A percentile compares a stretch with the other conserved stretches of the same genome.
Evolutionary conservation across 2,113 vertebrate genomes (phyloP).

Genomic region (Notiomystis cincta): DNA sequence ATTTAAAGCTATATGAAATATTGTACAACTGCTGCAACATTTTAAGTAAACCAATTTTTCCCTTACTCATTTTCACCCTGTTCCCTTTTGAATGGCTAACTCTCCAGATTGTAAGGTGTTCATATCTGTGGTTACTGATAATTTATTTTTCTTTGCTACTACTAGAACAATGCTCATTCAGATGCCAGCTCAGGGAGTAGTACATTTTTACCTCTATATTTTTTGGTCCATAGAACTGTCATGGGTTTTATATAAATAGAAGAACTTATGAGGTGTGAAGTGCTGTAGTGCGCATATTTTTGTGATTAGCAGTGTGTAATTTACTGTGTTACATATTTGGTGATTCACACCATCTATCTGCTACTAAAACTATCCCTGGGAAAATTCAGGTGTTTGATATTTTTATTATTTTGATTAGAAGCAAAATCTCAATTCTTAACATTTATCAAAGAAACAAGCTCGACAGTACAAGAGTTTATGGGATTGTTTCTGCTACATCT

Average conservation of each 20-base stretch:
- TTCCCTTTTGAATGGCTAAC: background rate
- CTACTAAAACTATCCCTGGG: background rate
- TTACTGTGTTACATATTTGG: background rate
- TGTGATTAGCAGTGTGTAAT: background rate
- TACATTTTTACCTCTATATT: background rate
- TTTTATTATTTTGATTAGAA: background rate
- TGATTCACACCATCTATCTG: background rate
- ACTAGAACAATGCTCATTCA: background rate
- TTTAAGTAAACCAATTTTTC: background rate
- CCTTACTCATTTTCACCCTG: background rate
- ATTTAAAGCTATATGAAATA: background rate
- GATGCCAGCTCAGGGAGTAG: background rate
- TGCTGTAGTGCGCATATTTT: background rate
- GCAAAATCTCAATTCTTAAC: background rate
- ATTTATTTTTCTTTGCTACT: background rate
- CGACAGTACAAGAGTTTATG: background rate
- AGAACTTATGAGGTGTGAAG: background rate
- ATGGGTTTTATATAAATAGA: background rate
- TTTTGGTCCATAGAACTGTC: background rate
- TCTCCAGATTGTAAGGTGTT: background rate
- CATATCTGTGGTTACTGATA: background rate
- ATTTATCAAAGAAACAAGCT: background rate
- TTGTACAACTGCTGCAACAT: background rate
- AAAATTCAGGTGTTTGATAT: background rate
- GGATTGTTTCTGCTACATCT: background rate